Base-by-base conservation (phyloP, 2,888 invertebrate genomes). In the Tachina fera region DNA sequence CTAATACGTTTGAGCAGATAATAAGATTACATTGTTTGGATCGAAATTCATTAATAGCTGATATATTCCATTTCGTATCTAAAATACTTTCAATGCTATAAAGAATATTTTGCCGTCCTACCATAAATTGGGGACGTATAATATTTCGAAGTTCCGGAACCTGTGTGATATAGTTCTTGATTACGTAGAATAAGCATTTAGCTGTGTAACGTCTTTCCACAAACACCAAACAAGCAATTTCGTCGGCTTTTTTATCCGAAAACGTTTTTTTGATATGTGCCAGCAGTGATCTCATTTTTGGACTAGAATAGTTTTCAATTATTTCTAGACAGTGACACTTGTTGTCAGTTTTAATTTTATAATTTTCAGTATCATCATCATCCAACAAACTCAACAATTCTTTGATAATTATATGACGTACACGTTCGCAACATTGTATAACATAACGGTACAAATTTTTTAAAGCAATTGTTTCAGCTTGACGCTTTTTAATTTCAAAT, bases 1-100 rank as follows among this genome's bases (percentile, higher is more conserved):
- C 98, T 43, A 98, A 93, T 0, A 98, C 96, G 90, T 96, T 96
- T 0, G 98, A 96, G 1, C 96, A 94, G 1, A 96, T 92, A 43
- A 97, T 90, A 3, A 96, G 90, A 91, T 97, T 97, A 8, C 94
- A 92, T 47, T 94, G 92, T 10, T 95, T 94, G 10, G 92, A 92
- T 31, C 94, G 93, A 89, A 96, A 96, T 51, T 94, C 93, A 19
- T 93, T 89, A n/a, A 94, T 89, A 3, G 93, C 93, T 68, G 88
- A 77, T 16, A 87, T 89, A 10, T 88, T 89, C 89, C 91, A 91
- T 77, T 91, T 91, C 1, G 87, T 56, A 41, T 91, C 91, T 14
- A 93, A 88, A 3, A 90, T n/a, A 9, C 11, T 78, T 3, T 91
- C 91, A 39, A 92, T 89, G 1, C 89, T 87, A 10, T 87, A 87